Percentiles rank a stretch among this genome's conserved stretches.
phyloP scores from a whole-genome alignment of 1,140 invertebrate genomes.

The Goniozus legneri region DNA sequence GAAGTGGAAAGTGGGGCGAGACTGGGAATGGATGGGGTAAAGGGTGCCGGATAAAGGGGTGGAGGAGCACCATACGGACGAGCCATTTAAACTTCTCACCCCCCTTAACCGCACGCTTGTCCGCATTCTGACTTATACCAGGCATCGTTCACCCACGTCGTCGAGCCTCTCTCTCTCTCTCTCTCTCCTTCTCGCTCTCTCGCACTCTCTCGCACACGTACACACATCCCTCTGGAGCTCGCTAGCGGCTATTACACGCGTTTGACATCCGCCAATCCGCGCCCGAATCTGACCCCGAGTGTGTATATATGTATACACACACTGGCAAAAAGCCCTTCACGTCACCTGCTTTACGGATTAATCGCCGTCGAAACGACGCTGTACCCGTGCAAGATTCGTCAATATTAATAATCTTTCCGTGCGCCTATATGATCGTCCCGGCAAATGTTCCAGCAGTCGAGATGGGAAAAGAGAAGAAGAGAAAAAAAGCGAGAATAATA shows the following conservation, averaged over 20 bases:
- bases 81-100: slow-evolving; percentile 57
- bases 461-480: neutral
- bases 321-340: no score
- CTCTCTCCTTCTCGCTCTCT: neutral
- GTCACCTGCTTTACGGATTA: no score
- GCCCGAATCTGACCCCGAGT: no score
- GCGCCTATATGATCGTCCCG: no score
- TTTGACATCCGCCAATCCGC: slow-evolving; percentile 27
- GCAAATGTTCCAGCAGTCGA: no score
- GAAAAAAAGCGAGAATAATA: neutral
- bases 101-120: slow-evolving; percentile 50
- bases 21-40: slow-evolving; percentile 13
- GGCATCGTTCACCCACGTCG: slow-evolving; percentile 47
- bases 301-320: no score
- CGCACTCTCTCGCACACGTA: slow-evolving; percentile 9
- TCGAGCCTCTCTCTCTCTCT: neutral
- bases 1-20: slow-evolving; percentile 7
- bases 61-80: slow-evolving; percentile 53
- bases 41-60: slow-evolving; percentile 27
- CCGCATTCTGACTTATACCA: slow-evolving; percentile 56
- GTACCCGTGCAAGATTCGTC: no score
- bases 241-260: slow-evolving; percentile 27
- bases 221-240: slow-evolving; percentile 3
- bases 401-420: no score
- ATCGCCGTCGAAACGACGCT: no score